These are phyloP conservation scores for Anoncus sp. DNA, from an alignment of 2,888 invertebrate genomes.

Conservation along the genomic window DNA sequence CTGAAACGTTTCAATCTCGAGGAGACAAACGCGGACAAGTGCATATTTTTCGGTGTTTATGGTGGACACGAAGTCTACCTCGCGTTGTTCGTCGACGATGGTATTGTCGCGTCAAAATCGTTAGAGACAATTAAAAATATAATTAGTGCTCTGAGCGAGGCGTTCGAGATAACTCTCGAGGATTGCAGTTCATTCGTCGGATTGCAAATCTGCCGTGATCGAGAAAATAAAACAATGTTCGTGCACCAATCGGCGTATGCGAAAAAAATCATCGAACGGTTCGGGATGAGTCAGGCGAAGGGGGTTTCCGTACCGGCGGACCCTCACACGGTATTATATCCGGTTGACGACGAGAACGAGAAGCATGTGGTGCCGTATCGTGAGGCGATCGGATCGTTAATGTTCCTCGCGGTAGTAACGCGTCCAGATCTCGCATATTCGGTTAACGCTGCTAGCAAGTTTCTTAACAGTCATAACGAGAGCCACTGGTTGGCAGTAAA, in stretches of 20 bases:
- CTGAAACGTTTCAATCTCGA: slow-evolving; percentile 37
- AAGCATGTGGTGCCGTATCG: slow-evolving; percentile 41
- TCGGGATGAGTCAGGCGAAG: slow-evolving; percentile 54
- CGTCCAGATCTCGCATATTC: slow-evolving; percentile 48
- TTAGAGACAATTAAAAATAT: not conserved
- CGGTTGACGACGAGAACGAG: slow-evolving; percentile 20
- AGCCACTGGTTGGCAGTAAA: slow-evolving; percentile 56
- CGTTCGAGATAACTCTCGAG: slow-evolving; percentile 50
- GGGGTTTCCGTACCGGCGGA: slow-evolving; percentile 32
- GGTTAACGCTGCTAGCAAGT: slow-evolving; percentile 50
- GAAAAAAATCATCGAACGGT: slow-evolving; percentile 45
- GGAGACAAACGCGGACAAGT: slow-evolving; percentile 40
- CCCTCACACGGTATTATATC: slow-evolving; percentile 25
- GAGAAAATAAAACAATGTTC: slow-evolving; percentile 48
- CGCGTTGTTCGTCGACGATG: slow-evolving; percentile 38
- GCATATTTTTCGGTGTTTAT: slow-evolving; percentile 30
- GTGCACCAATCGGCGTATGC: slow-evolving; percentile 58
- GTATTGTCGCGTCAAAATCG: slow-evolving; percentile 35
- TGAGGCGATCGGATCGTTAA: slow-evolving; percentile 51
- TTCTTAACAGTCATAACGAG: slow-evolving; percentile 43
- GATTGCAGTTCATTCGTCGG: slow-evolving; percentile 58
- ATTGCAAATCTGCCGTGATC: slow-evolving; percentile 56
- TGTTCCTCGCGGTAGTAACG: slow-evolving; percentile 50
- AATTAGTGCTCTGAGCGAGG: slow-evolving; percentile 22
- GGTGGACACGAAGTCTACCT: slow-evolving; percentile 26